Evolutionary conservation across 1,140 invertebrate species (phyloP), one percentile per base, ranked within the genome.

Genomic region (Homarus americanus): DNA sequence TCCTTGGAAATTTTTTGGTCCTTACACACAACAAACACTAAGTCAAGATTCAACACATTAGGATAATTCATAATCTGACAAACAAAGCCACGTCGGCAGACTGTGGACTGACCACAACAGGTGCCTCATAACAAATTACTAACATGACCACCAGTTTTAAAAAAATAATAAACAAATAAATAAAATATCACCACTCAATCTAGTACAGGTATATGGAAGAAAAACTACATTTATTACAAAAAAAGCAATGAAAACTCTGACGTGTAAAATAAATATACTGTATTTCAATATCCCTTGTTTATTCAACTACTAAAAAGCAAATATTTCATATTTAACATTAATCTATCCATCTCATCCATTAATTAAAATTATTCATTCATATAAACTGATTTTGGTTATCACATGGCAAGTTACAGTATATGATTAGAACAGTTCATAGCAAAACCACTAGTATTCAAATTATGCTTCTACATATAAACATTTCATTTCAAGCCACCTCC

Each of bases 371-470:
- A 69, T 69, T 28, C 12, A 49, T 49, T 49, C 9, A 69, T 69
- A 69, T 79, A 79, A 49, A 49, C 44, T 41, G 44, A 44, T 79
- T 79, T 79, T 79, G 76, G 76, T 44, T 79, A 79, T 79, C 76
- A 79, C 76, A 79, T 79, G 76, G 76, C 76, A 79, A 79, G 76
- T 38, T 79, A 69, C 63, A 69, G n/a, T 69, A 69, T 12, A 69
- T 69, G 63, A 69, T 69, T 69, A 69, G 63, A 69, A 69, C 63
- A 69, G 63, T 69, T 69, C 63, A 69, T 69, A 69, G 63, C 76
- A 79, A 79, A 79, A 79, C 40, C 76, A 79, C 76, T 79, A 79
- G 40, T 79, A 79, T 44, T 79, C 40, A 49, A 79, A 79, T 79
- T 79, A 79, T 79, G 76, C 76, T 79, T 79, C 76, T 79, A 79